Evolutionary conservation across 2,888 invertebrate species (phyloP).

Genomic region (Leucophora obtusa): DNA sequence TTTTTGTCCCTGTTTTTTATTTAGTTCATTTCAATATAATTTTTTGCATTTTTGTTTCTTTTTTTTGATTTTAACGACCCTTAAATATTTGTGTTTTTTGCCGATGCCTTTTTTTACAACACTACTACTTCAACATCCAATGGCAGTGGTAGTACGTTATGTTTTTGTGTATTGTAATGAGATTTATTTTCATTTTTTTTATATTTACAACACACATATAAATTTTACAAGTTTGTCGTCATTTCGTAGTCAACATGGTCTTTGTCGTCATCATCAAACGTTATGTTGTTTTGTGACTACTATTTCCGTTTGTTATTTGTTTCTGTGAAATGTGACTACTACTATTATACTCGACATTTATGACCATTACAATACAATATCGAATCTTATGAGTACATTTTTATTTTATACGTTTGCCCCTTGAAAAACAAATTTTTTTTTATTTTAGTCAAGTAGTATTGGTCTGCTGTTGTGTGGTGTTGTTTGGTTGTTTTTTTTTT

Average conservation of each 20-base stretch:
- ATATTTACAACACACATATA: neutral
- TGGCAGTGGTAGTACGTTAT: constrained; percentile 3
- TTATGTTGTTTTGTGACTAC: constrained; percentile 51
- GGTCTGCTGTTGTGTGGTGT: neutral
- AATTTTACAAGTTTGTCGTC: constrained; percentile 14
- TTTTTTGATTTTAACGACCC: constrained; percentile 35
- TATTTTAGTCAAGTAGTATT: neutral
- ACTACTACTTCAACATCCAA: neutral
- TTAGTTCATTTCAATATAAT: constrained; percentile 15
- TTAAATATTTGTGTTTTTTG: constrained; percentile 37
- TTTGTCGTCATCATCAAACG: constrained; percentile 42
- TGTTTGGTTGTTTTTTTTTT: neutral
- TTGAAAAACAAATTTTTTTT: neutral
- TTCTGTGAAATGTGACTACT: neutral
- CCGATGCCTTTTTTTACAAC: constrained; percentile 18
- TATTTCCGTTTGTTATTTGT: constrained; percentile 59
- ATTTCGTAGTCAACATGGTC: neutral
- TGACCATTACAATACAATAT: constrained; percentile 58
- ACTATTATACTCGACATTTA: constrained; percentile 34
- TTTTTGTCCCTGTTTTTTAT: constrained; percentile 16
- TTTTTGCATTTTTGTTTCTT: constrained; percentile 3
- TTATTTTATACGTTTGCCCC: constrained; percentile 40
- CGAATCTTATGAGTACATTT: constrained; percentile 54
- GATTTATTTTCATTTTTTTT: constrained; percentile 29
- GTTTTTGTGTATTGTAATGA: constrained; percentile 42